Evolutionary conservation across 2,797 vertebrate species (phyloP).

Genomic region (Cottoperca gobio): DNA sequence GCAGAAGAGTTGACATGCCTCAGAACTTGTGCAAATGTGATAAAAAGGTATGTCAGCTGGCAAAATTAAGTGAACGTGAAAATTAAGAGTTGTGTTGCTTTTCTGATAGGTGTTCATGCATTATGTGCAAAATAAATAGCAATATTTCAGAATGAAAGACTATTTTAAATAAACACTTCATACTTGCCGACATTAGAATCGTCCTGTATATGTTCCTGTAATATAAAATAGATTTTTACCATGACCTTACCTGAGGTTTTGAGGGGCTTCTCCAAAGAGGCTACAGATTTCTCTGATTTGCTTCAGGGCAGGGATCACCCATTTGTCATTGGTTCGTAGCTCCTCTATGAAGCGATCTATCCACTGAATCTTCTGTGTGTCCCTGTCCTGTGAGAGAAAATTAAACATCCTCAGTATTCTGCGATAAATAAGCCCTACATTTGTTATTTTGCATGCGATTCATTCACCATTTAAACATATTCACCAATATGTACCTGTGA

Average conservation of each 20-base stretch:
- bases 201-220: neutral
- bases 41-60: slow-evolving; percentile 25
- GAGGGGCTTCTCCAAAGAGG: slow-evolving; percentile 99
- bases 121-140: neutral
- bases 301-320: slow-evolving; percentile 99
- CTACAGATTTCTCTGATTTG: slow-evolving; percentile 99
- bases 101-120: slow-evolving; percentile 1
- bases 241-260: slow-evolving; percentile 94
- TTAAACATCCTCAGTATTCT: slow-evolving; percentile 7
- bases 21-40: slow-evolving; percentile 31
- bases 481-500: slow-evolving; percentile 89
- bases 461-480: neutral
- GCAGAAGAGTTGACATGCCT: slow-evolving; percentile 16
- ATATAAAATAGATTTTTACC: neutral
- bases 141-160: slow-evolving; percentile 13
- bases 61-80: slow-evolving; percentile 18
- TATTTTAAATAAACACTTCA: slow-evolving; percentile 7
- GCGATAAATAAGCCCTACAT: neutral
- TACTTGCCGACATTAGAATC: slow-evolving; percentile 1
- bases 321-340: slow-evolving; percentile 99
- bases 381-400: slow-evolving; percentile 90
- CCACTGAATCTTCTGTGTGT: slow-evolving; percentile 99
- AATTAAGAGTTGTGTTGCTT: neutral
- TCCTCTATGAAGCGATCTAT: slow-evolving; percentile 99
- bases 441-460: neutral